Evolutionary conservation across 2,888 invertebrate species (phyloP), one percentile per base, ranked within the genome.

Genomic region (Leptinotarsa tumamoca): DNA sequence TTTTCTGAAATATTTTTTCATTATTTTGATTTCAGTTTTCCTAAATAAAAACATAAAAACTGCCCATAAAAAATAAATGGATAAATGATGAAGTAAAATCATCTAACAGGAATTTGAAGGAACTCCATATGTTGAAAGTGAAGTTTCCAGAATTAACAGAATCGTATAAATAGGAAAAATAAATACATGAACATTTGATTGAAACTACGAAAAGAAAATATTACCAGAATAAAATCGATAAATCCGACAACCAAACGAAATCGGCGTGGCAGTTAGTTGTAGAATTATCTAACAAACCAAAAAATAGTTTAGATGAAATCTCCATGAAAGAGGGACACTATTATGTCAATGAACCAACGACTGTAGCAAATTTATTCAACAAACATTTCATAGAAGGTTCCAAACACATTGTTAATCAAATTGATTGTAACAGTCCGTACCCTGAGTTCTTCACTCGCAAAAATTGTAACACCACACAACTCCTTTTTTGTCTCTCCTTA

Each of bases 1-100:
- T 72, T 66, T 63, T 49, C 3, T 63, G 51, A 21, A 13, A 33
- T 21, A 67, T 23, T 71, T 66, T 66, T 66, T 66, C 27, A 7
- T 33, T 18, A 71, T 27, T 71, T 67, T n/a, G 52, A 71, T 51
- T 51, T 61, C 17, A n/a, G 67, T 66, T 72, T 72, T 72, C 67
- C 72, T 52, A n/a, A 66, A 17, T 21, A 33, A 17, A 17, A 10
- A 4, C 23, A 52, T 51, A 21, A 52, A 51, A 50, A 23, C 43
- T 43, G 67, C 15, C 7, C 13, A 15, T 15, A 15, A 18, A 67
- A 50, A 66, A 72, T n/a, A 67, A 67, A 52, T 72, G 72, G 67
- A 23, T 72, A 67, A 72, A 67, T 67, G 33, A 33, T 23, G 67
- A 67, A 52, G 54, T 72, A 13, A 51, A 66, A n/a, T 33, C n/a